Base-by-base conservation (phyloP, 2,113 vertebrate species). In the Natator depressus region DNA sequence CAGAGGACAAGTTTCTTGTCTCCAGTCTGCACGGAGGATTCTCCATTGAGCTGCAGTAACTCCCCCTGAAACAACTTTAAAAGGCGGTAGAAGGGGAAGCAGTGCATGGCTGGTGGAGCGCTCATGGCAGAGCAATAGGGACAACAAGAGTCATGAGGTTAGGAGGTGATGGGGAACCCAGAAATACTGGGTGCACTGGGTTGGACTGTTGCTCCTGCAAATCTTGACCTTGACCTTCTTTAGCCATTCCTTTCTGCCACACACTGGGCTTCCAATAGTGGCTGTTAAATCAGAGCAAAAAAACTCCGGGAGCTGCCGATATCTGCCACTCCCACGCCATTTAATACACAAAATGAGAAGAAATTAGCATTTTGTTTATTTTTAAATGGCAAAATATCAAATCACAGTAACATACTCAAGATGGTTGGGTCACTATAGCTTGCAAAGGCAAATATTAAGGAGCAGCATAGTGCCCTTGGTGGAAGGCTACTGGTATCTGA, bases 1-100 rank as follows among this genome's bases (percentile, higher is more conserved):
- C 0, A 0, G 25, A 0, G 1, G 9, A 22, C 55, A 91, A 4
- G 31, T 20, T 53, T 2, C 0, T n/a, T 38, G 81, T 54, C 0
- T n/a, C 46, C 83, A 59, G 55, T 35, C 16, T 62, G 53, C 4
- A 31, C 53, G 25, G 10, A 13, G 69, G 72, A 25, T 47, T 59
- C 29, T 53, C 80, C 17, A 20, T 83, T 8, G 87, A 93, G 29
- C 62, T 65, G 62, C 19, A 86, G 7, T 10, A 47, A 54, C 6
- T 27, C 2, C 1, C 3, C 0, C 16, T 16, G 53, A 13, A 53
- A 27, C 22, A 46, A 57, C 12, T 46, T 78, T 78, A 46, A 46
- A 38, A 57, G 53, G 54, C 8, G 46, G 25, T 54, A 46, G 24
- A 76, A 42, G 42, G 24, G 20, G 42, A 22, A 27, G 13, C 9